phyloP scores from a whole-genome alignment of 2,797 vertebrate species.

The Dicrostonyx torquatus region DNA sequence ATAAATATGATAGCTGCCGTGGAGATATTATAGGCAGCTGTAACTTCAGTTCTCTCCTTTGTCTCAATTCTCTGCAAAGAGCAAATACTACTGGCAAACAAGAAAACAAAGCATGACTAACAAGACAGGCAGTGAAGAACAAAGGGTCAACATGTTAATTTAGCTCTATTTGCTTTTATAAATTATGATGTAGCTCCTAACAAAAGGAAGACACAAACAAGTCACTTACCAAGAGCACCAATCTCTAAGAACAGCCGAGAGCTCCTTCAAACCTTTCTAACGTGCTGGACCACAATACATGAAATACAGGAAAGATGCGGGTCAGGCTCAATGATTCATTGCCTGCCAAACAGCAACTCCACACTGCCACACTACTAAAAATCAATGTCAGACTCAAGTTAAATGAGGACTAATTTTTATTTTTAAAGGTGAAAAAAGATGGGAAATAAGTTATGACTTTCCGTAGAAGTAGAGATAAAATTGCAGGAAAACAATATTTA shows the following conservation, averaged over 20 bases:
- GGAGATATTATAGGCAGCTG: neutral
- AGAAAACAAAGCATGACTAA: conserved; percentile 39
- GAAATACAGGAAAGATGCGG: conserved; percentile 23
- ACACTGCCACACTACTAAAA: neutral
- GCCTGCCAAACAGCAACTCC: neutral
- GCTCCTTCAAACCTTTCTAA: conserved; percentile 16
- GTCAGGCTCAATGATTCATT: neutral
- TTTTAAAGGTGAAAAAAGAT: neutral
- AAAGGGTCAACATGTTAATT: conserved; percentile 5
- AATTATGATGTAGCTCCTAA: conserved; percentile 23
- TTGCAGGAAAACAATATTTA: neutral
- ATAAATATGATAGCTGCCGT: neutral
- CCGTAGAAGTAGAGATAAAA: neutral
- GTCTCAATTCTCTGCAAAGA: conserved; percentile 36
- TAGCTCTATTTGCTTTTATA: conserved; percentile 18
- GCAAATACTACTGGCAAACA: neutral
- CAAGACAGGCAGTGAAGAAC: conserved; percentile 25
- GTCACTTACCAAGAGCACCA: neutral
- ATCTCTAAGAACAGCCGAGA: conserved; percentile 11
- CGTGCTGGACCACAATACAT: neutral
- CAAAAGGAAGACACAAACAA: neutral
- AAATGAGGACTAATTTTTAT: conserved; percentile 7
- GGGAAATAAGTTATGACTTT: neutral
- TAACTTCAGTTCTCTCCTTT: neutral
- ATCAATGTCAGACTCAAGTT: neutral